phyloP scores from a whole-genome alignment of 2,113 vertebrate species.

The Zootoca vivipara region DNA sequence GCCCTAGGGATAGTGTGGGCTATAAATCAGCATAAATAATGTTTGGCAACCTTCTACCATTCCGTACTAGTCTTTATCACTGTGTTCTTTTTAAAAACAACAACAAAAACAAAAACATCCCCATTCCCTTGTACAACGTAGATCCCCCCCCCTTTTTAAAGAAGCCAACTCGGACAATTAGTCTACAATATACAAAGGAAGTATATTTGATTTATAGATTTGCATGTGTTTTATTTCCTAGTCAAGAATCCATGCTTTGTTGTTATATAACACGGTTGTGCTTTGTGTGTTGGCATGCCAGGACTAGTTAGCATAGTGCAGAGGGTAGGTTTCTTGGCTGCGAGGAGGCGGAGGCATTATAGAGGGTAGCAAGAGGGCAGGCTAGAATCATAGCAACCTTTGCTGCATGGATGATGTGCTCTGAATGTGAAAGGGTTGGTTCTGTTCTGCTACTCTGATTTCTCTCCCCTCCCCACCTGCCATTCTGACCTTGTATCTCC shows the following conservation, averaged over 20 bases:
- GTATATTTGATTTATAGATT: too few relatives aligned
- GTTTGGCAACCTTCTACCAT: neutral
- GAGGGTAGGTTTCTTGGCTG: slow-evolving; percentile 4
- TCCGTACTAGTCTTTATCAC: neutral
- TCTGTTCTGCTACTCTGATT: slow-evolving; percentile 1
- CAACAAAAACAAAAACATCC: too few relatives aligned
- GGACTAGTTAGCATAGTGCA: slow-evolving; percentile 32
- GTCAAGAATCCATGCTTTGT: neutral
- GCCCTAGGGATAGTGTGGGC: neutral
- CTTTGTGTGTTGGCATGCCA: neutral
- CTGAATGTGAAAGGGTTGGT: slow-evolving; percentile 8
- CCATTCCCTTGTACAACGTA: too few relatives aligned
- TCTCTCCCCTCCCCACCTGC: slow-evolving; percentile 31
- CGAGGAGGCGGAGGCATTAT: neutral
- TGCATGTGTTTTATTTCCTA: too few relatives aligned
- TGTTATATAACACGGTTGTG: neutral
- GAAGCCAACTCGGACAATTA: neutral
- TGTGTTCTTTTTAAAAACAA: neutral
- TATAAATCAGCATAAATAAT: neutral
- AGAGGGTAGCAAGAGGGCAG: slow-evolving; percentile 27
- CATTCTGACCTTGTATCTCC: slow-evolving; percentile 67
- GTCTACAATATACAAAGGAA: neutral
- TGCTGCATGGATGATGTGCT: slow-evolving; percentile 10
- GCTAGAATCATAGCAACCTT: slow-evolving; percentile 14
- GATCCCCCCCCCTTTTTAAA: too few relatives aligned